Evolutionary conservation across 2,888 invertebrate genomes (phyloP), one percentile per base, ranked within the genome.

Genomic region (Drosophila stalkeri): DNA sequence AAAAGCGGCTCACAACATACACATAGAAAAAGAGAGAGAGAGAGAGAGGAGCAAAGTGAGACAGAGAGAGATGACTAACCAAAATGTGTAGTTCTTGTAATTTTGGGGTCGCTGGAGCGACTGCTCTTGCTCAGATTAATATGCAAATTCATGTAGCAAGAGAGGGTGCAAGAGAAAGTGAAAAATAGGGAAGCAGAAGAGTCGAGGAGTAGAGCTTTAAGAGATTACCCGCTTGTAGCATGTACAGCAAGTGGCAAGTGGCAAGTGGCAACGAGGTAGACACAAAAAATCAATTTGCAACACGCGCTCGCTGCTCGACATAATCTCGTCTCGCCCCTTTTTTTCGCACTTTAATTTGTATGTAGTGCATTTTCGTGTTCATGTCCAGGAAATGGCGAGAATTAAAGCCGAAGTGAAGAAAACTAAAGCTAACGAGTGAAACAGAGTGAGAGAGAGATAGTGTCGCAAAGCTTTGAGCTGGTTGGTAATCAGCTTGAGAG

Each of bases 21-120:
- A 72, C 49, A 47, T 18, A 46, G 20, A 41, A 37, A 43, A 41
- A 72, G 41, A 64, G 46, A 44, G 41, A 57, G 3, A 8, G 12
- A 27, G 14, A 35, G 23, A 33, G 46, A 72, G 73, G 33, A 18
- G 7, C n/a, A 2, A 8, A 20, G n/a, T 23, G 20, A 20, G 47
- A 67, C 75, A 75, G 81, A 81, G 80, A 86, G 72, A 80, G 86
- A 82, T 86, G 91, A 87, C 90, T 91, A 89, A 86, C 85, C 86
- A 80, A 87, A 91, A 91, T 89, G 85, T 90, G 90, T 90, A 83
- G 85, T 87, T 75, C 74, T 70, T 87, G 86, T 86, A 87, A 85
- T 82, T 85, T 84, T 66, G 72, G 60, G 59, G 64, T 70, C 66
- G 80, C 65, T 72, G 77, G 66, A 64, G 67, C 55, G 57, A 63